A percentile compares a stretch with the other conserved stretches of the same genome.
Conservation (phyloP, 1,140 invertebrate genomes). For the Metaphire vulgaris region DNA sequence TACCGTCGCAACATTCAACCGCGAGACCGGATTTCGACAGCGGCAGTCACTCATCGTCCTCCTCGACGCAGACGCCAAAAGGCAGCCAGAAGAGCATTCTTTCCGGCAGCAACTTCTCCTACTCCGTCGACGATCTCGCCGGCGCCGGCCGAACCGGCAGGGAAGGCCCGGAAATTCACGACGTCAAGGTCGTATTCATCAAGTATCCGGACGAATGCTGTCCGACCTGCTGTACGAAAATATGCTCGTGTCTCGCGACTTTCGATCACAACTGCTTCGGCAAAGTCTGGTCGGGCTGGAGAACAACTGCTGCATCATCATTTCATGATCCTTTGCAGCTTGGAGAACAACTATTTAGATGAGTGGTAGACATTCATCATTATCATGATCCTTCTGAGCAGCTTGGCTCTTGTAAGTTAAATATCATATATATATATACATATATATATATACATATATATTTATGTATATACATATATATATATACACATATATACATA, state of each 20-base stretch:
- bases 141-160: background rate
- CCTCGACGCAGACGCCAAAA: no score
- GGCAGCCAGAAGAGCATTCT: conserved; percentile 17
- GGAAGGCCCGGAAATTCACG: conserved; percentile 9
- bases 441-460: no score
- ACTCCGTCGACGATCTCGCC: conserved; percentile 17
- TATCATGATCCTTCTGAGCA: conserved; percentile 92
- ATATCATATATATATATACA: no score
- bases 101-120: conserved; percentile 26
- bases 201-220: conserved; percentile 17
- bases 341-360: conserved; percentile 99
- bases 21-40: no score
- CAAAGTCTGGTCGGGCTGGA: conserved; percentile 83
- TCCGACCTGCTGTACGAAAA: conserved; percentile 8
- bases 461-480: no score
- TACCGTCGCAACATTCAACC: background rate
- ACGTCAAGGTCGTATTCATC: conserved; percentile 17
- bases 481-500: no score
- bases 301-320: no score
- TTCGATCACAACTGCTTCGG: conserved; percentile 66
- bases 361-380: conserved; percentile 93
- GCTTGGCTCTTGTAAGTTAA: conserved; percentile 76
- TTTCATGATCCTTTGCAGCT: no score
- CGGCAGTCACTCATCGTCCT: no score
- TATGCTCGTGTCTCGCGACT: conserved; percentile 1